These are phyloP conservation scores for Rana temporaria DNA, from an alignment of 2,113 vertebrate genomes.

Conservation along the genomic window DNA sequence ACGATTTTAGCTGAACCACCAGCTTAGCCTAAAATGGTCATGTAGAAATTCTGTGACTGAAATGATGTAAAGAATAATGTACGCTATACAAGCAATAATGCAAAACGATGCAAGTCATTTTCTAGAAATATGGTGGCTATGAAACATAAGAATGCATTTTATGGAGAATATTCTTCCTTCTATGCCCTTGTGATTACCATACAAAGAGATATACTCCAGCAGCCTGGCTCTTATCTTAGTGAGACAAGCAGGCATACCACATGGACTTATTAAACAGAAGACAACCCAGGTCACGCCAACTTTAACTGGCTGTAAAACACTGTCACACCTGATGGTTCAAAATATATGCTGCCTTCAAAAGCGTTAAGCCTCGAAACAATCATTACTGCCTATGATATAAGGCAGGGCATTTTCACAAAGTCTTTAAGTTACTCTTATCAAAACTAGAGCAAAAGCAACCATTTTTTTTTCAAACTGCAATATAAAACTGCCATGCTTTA, in stretches of 20 bases:
- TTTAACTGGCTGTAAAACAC: conserved; percentile 10
- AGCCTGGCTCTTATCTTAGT: conserved; percentile 3
- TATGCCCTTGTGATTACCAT: not conserved
- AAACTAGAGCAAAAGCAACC: too few species aligned
- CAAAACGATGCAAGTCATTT: not conserved
- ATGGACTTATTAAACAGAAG: conserved; percentile 2
- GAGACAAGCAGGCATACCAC: conserved; percentile 10
- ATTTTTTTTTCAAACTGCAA: too few species aligned
- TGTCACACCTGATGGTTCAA: conserved; percentile 9
- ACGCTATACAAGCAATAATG: conserved; percentile 9
- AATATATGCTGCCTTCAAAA: not conserved
- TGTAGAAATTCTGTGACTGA: conserved; percentile 1
- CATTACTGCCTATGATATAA: too few species aligned
- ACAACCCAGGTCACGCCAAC: conserved; percentile 28
- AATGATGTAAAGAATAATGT: not conserved
- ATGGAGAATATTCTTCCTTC: not conserved
- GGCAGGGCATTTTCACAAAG: too few species aligned
- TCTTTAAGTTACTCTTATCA: too few species aligned
- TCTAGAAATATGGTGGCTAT: not conserved
- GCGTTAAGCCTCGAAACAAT: not conserved
- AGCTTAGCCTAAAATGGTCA: not conserved
- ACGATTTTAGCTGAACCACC: conserved; percentile 8
- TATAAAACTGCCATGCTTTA: too few species aligned
- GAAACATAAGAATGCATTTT: not conserved
- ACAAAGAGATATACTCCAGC: conserved; percentile 1